These are phyloP conservation scores for Lypha dubia DNA, from an alignment of 2,888 invertebrate genomes.

Conservation along the genomic window DNA sequence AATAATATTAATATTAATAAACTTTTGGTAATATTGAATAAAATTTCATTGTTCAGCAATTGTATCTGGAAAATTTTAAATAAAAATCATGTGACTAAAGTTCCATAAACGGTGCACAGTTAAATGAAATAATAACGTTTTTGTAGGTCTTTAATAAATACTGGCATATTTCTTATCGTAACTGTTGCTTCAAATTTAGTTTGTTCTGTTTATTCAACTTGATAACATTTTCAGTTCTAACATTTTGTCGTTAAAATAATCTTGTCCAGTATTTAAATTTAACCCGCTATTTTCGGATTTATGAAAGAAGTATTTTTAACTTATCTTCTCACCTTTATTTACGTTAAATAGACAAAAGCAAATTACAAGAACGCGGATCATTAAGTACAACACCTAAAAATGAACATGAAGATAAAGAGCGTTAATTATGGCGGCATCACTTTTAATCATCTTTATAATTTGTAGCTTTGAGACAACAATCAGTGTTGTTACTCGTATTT, in stretches of 20 bases:
- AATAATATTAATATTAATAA: too few species aligned
- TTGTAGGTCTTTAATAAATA: too few species aligned
- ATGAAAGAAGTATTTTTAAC: not conserved
- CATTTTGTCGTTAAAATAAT: not conserved
- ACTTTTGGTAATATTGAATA: too few species aligned
- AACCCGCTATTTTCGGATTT: not conserved
- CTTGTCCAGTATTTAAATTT: slow-evolving; percentile 6
- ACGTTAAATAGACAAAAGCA: not conserved
- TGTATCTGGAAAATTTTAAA: too few species aligned
- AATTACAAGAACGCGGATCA: slow-evolving; percentile 10
- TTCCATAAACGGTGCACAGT: too few species aligned
- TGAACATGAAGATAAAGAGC: slow-evolving; percentile 75
- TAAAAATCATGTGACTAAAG: too few species aligned
- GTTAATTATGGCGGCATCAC: slow-evolving; percentile 77
- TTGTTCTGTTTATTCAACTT: not conserved
- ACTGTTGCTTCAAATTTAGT: not conserved
- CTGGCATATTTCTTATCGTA: not conserved
- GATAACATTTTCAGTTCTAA: too few species aligned
- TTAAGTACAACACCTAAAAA: slow-evolving; percentile 34
- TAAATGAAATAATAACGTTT: too few species aligned
- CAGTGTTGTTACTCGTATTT: slow-evolving; percentile 13
- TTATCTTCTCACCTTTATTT: slow-evolving; percentile 17
- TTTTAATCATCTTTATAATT: slow-evolving; percentile 74
- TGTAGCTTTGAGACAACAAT: slow-evolving; percentile 70
- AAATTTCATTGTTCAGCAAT: too few species aligned